Conservation (phyloP, 2,113 vertebrate genomes). For the Vimba vimba region DNA sequence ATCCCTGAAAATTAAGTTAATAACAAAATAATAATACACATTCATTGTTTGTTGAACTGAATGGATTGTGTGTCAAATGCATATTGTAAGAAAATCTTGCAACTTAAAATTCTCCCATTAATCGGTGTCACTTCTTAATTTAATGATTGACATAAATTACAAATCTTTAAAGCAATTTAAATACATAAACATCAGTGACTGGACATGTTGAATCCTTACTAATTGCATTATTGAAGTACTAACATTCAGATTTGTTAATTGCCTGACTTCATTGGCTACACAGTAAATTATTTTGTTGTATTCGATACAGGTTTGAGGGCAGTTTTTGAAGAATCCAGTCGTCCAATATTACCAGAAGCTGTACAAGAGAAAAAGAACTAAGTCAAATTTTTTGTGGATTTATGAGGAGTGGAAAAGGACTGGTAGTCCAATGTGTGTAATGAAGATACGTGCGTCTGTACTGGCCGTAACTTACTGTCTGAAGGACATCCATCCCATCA, state of each 20-base stretch:
- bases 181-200: neutral
- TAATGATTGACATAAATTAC: neutral
- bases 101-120: neutral
- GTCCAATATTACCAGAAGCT: constrained; percentile 34
- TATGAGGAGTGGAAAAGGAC: neutral
- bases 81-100: neutral
- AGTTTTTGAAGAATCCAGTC: constrained; percentile 27
- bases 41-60: neutral
- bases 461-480: neutral
- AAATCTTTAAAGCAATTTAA: constrained; percentile 8
- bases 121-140: neutral
- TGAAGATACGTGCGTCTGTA: neutral
- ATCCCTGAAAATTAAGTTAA: constrained; percentile 37
- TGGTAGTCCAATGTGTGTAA: neutral
- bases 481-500: neutral
- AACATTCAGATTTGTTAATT: neutral
- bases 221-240: neutral
- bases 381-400: neutral
- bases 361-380: neutral
- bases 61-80: neutral
- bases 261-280: neutral
- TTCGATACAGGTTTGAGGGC: neutral
- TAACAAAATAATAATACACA: neutral
- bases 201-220: neutral
- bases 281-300: neutral